A percentile compares a stretch with the other conserved stretches of the same genome.
Evolutionary conservation across 2,888 invertebrate genomes (phyloP).

Genomic region (Agrotis ipsilon): DNA sequence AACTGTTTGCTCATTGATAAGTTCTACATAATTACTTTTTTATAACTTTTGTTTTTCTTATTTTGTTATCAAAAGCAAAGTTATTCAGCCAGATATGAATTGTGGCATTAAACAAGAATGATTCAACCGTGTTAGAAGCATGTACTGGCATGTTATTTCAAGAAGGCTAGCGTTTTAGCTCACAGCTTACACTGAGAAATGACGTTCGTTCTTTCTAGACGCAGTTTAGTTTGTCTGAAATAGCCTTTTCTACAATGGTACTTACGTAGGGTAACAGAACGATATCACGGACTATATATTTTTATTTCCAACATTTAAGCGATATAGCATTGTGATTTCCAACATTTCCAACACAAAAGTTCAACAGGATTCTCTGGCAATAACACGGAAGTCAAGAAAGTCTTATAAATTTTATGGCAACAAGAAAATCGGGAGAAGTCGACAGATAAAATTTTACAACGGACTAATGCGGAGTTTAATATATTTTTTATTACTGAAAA

Average conservation of each 20-base stretch:
- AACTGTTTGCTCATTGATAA: too few species aligned
- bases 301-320: slow-evolving; percentile 51
- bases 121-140: neutral
- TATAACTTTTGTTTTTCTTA: too few species aligned
- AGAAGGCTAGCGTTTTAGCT: neutral
- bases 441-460: slow-evolving; percentile 60
- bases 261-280: slow-evolving; percentile 12
- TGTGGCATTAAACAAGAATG: neutral
- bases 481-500: slow-evolving; percentile 51
- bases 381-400: slow-evolving; percentile 53
- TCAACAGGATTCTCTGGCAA: slow-evolving; percentile 49
- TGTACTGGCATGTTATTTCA: neutral
- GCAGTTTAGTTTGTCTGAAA: slow-evolving; percentile 6
- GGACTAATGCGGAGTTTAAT: slow-evolving; percentile 53
- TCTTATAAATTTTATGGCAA: slow-evolving; percentile 58
- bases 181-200: neutral
- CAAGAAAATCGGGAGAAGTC: slow-evolving; percentile 41
- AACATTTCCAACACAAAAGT: slow-evolving; percentile 52
- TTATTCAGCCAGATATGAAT: neutral
- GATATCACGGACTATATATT: slow-evolving; percentile 57
- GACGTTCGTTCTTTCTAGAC: slow-evolving; percentile 12
- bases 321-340: slow-evolving; percentile 41
- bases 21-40: too few species aligned
- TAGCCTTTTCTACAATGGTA: slow-evolving; percentile 29
- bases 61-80: neutral